Percentiles rank a stretch among this genome's conserved stretches.
These are phyloP conservation scores for Eidolon dupreanum DNA, from an alignment of 2,797 vertebrate species.

Conservation along the genomic window DNA sequence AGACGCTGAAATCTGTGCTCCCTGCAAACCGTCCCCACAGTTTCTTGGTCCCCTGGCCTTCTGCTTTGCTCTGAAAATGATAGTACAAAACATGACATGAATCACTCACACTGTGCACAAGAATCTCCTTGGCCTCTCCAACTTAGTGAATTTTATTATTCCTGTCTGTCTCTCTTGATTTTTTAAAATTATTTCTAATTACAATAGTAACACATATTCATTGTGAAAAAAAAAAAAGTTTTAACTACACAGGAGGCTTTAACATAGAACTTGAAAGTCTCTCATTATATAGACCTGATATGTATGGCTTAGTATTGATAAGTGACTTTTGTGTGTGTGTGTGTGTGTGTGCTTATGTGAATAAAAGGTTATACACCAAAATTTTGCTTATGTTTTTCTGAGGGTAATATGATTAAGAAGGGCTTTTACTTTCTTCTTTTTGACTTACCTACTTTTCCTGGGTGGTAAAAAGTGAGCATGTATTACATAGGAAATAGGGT, in stretches of 20 bases:
- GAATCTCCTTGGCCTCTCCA: not conserved
- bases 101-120: not conserved
- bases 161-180: not conserved
- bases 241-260: not conserved
- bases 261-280: not conserved
- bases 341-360: not conserved
- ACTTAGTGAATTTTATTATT: not conserved
- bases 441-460: not conserved
- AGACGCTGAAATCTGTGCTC: not conserved
- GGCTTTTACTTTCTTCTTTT: constrained; percentile 17
- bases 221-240: not conserved
- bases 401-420: not conserved
- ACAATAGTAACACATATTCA: not conserved
- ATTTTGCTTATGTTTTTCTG: not conserved
- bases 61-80: not conserved
- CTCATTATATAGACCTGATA: not conserved
- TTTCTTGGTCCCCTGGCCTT: not conserved
- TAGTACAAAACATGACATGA: not conserved
- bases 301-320: not conserved
- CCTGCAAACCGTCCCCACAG: too few species aligned
- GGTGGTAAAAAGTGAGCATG: constrained; percentile 24
- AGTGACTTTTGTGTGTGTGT: not conserved
- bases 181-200: not conserved
- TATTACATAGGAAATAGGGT: not conserved
- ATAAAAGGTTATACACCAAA: not conserved